Evolutionary conservation across 2,888 invertebrate species (phyloP), one percentile per base, ranked within the genome.

Genomic region (Morpho helenor): DNA sequence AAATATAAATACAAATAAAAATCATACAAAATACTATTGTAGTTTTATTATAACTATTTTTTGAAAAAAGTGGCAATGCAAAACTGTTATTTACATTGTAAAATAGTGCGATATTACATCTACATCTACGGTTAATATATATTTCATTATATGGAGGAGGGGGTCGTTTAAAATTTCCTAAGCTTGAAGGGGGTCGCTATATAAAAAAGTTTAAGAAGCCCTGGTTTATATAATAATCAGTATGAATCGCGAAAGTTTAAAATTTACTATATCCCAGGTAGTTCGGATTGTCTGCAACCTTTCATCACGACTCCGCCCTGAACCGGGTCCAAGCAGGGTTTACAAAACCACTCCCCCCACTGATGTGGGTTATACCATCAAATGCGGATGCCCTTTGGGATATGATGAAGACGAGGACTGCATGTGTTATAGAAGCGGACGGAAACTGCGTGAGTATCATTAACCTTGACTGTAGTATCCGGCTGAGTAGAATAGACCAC

Each of bases 241-340:
- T 16, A 16, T 16, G 16, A 16, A 16, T 16, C 16, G 16, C 16
- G 16, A 16, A 16, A 16, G 16, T 16, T 16, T 16, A 16, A 16
- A 1, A 16, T 16, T 2, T 16, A 10, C 22, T 2, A 39, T 48
- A 40, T 71, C 68, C 0, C 67, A 87, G 87, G 61, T 66, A 0
- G 55, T 87, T 0, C 73, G 71, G 56, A 10, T 87, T 0, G 66
- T 86, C 9, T 89, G 88, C 73, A 88, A 88, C 68, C 80, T 72
- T 51, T 84, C 86, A 0, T 64, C 70, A 0, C 62, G 70, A 0
- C 72, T 79, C 0, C 61, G 7, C 8, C 9, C 42, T 8, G 16
- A 46, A 5, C 54, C 54, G 10, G 8, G 53, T 0, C 52, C 57
- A 2, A 70, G 72, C 0, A 49, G 66, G 0, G 70, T 79, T 0